Evolutionary conservation across 2,113 vertebrate species (phyloP).

Genomic region (Climacteris rufus): DNA sequence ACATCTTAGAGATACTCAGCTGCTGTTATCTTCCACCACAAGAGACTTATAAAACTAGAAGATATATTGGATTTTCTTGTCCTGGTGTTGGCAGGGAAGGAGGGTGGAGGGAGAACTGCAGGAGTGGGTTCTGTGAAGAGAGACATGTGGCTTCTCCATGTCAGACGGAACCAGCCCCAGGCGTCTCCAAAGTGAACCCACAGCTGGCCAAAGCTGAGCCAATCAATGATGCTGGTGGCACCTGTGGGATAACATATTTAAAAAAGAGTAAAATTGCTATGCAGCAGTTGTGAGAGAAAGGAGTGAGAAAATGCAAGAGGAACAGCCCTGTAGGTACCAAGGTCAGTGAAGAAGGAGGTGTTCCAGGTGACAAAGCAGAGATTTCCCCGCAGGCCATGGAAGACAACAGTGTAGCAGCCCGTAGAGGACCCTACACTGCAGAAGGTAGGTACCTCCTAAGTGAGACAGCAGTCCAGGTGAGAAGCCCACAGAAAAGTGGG

Average conservation of each 20-base stretch:
- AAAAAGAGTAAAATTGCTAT: neutral
- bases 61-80: neutral
- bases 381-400: neutral
- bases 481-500: neutral
- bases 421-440: neutral
- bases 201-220: neutral
- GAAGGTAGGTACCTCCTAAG: neutral
- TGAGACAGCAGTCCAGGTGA: neutral
- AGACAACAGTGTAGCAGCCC: neutral
- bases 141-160: neutral
- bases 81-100: neutral
- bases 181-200: neutral
- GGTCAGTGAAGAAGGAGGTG: neutral
- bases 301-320: neutral
- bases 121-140: neutral
- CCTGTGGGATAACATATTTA: neutral
- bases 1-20: neutral
- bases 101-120: neutral
- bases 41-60: neutral
- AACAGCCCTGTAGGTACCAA: neutral
- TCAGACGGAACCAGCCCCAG: neutral
- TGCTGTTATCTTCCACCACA: neutral
- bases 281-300: neutral
- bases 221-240: neutral
- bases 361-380: neutral